A percentile compares a stretch with the other conserved stretches of the same genome.
Conservation (phyloP, 2,113 vertebrate species). For the Osmerus mordax region DNA sequence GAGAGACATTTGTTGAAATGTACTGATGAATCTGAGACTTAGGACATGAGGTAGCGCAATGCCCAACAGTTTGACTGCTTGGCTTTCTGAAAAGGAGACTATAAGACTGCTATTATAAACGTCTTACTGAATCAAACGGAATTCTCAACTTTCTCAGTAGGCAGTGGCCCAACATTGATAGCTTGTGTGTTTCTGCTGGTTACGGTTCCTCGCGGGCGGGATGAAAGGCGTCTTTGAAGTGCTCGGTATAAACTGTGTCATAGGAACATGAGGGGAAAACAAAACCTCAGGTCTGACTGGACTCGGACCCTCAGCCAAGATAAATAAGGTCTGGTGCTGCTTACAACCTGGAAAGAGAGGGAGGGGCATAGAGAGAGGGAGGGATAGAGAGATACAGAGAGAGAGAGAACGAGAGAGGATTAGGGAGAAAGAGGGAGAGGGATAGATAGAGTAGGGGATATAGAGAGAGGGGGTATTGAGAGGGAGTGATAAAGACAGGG, state of each 20-base stretch:
- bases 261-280: conserved; percentile 30
- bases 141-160: background rate
- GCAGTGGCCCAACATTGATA: conserved; percentile 9
- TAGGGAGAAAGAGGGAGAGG: too few species aligned
- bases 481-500: too few species aligned
- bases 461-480: too few species aligned
- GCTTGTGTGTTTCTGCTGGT: conserved; percentile 22
- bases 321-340: conserved; percentile 52
- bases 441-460: too few species aligned
- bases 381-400: too few species aligned
- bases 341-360: conserved; percentile 19
- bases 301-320: conserved; percentile 41
- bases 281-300: conserved; percentile 39
- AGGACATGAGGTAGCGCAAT: background rate
- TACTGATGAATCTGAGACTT: too few species aligned
- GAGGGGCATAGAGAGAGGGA: background rate
- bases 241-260: conserved; percentile 25
- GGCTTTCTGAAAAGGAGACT: conserved; percentile 3
- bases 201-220: conserved; percentile 18
- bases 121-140: background rate
- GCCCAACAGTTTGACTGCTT: background rate
- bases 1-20: too few species aligned
- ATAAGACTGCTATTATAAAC: conserved; percentile 1
- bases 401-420: too few species aligned
- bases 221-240: conserved; percentile 46